phyloP scores from a whole-genome alignment of 2,797 vertebrate genomes.

The Zalophus californianus region DNA sequence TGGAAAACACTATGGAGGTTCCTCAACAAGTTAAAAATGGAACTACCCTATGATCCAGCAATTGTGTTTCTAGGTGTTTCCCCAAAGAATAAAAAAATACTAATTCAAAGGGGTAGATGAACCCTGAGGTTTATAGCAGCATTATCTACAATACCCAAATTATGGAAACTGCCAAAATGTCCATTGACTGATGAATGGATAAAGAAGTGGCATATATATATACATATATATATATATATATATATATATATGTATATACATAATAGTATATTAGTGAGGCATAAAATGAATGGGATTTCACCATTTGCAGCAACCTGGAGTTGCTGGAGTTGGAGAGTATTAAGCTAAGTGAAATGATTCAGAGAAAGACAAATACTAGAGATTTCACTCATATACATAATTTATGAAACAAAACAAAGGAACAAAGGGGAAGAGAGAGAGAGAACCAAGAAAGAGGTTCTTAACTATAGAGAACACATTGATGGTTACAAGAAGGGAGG shows the following conservation, averaged over 20 bases:
- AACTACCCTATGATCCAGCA: neutral
- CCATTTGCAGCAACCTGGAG: neutral
- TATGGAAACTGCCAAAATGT: neutral
- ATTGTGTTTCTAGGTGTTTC: neutral
- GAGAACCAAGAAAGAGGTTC: neutral
- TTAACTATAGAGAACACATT: neutral
- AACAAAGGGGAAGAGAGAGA: neutral
- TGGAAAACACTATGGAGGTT: neutral
- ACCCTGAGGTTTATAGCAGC: neutral
- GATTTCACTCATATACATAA: neutral
- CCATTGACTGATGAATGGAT: neutral
- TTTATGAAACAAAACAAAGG: neutral
- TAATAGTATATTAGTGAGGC: neutral
- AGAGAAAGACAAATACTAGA: neutral
- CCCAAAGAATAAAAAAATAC: neutral
- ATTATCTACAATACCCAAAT: neutral
- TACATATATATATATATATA: too few species aligned
- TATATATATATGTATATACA: neutral
- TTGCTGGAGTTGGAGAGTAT: neutral
- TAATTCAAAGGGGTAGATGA: neutral
- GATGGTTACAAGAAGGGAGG: neutral
- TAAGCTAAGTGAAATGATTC: neutral
- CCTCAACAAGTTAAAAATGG: neutral
- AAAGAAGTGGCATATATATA: neutral
- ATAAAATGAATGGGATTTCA: neutral